These are phyloP conservation scores for Ctenopoma multispine DNA, from an alignment of 2,797 vertebrate species.

Conservation along the genomic window DNA sequence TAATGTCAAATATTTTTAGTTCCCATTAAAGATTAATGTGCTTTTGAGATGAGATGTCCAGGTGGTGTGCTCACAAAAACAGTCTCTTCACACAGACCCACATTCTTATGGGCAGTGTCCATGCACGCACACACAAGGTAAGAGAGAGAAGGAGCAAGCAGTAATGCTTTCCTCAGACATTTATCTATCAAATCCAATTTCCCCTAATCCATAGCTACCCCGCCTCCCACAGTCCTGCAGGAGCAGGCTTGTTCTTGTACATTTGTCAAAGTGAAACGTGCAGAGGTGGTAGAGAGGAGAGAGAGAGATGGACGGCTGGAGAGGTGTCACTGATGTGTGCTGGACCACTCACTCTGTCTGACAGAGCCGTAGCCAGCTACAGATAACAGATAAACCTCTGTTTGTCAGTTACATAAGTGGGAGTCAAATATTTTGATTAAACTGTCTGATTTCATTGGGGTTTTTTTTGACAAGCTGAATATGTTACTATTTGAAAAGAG, in stretches of 20 bases:
- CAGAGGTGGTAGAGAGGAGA: slow-evolving; percentile 57
- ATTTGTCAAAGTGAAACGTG: slow-evolving; percentile 83
- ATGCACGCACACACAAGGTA: slow-evolving; percentile 16
- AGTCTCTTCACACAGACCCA: slow-evolving; percentile 34
- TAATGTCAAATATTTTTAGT: slow-evolving; percentile 77
- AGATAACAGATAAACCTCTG: slow-evolving; percentile 56
- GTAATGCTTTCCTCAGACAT: slow-evolving; percentile 71
- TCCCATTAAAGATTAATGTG: slow-evolving; percentile 77
- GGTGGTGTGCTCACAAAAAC: slow-evolving; percentile 69
- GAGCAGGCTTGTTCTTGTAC: slow-evolving; percentile 74
- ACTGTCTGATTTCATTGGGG: slow-evolving; percentile 52
- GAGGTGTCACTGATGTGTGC: slow-evolving; percentile 72
- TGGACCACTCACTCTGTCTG: slow-evolving; percentile 63
- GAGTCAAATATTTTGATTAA: slow-evolving; percentile 61
- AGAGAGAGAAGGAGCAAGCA: slow-evolving; percentile 33
- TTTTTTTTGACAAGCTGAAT: slow-evolving; percentile 44
- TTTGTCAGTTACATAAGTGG: slow-evolving; percentile 48
- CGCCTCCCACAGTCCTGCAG: slow-evolving; percentile 69
- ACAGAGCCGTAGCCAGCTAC: slow-evolving; percentile 57
- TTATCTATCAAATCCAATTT: slow-evolving; percentile 78
- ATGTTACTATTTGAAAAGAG: slow-evolving; percentile 48
- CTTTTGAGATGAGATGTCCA: slow-evolving; percentile 72
- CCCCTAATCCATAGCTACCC: slow-evolving; percentile 70
- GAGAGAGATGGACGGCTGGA: slow-evolving; percentile 63
- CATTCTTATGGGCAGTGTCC: slow-evolving; percentile 26